phyloP scores from a whole-genome alignment of 2,888 invertebrate genomes.

The Gerosis bhagava region DNA sequence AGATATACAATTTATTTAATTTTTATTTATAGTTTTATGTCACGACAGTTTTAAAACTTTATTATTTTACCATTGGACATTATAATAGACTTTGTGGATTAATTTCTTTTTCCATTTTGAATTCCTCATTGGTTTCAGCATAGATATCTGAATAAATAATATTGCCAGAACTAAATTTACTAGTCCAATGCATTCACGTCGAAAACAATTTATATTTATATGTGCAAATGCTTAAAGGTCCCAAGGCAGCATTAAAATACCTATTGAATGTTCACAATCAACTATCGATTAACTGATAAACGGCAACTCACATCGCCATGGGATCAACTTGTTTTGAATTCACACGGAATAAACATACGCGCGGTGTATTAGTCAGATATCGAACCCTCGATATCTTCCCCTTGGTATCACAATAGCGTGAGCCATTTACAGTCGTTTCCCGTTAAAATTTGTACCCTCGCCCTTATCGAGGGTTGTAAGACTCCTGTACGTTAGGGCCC shows the following conservation, averaged over 20 bases:
- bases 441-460: slow-evolving; percentile 66
- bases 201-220: slow-evolving; percentile 5
- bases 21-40: no score
- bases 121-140: no score
- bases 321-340: slow-evolving; percentile 20
- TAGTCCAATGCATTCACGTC: no score
- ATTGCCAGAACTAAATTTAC: neutral
- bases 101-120: no score
- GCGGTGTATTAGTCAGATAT: slow-evolving; percentile 42
- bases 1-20: no score
- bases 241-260: slow-evolving; percentile 5
- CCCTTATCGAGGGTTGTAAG: slow-evolving; percentile 54
- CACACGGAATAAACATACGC: slow-evolving; percentile 22
- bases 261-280: slow-evolving; percentile 15
- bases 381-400: slow-evolving; percentile 62
- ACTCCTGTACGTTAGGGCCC: slow-evolving; percentile 14
- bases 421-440: slow-evolving; percentile 72
- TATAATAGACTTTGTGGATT: no score
- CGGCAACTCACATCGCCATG: slow-evolving; percentile 2
- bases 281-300: slow-evolving; percentile 18
- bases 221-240: slow-evolving; percentile 7
- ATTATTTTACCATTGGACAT: no score
- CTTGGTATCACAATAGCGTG: slow-evolving; percentile 64
- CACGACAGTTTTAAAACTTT: no score
- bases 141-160: neutral